A percentile compares a stretch with the other conserved stretches of the same genome.
Evolutionary conservation across 2,113 vertebrate genomes (phyloP).

Genomic region (Mellivora capensis): DNA sequence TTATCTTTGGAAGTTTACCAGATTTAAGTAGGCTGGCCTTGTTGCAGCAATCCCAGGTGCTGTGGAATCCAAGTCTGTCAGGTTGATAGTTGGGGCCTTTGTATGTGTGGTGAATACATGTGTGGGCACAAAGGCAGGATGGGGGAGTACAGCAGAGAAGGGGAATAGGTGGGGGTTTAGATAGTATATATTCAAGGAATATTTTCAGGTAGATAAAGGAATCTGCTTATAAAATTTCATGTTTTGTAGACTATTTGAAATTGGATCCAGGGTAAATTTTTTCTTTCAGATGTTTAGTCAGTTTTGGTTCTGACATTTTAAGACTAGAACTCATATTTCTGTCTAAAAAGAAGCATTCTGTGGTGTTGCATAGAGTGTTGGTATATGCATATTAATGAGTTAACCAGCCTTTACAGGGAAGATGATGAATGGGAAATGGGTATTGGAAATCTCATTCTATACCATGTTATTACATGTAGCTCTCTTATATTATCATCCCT

Average conservation of each 20-base stretch:
- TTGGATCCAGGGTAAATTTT: neutral
- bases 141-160: neutral
- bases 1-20: neutral
- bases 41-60: neutral
- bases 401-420: neutral
- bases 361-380: neutral
- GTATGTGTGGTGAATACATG: neutral
- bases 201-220: conserved; percentile 15
- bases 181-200: neutral
- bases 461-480: neutral
- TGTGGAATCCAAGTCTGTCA: neutral
- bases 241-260: conserved; percentile 39
- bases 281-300: neutral
- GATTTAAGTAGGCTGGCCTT: neutral
- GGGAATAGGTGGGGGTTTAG: neutral
- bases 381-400: neutral
- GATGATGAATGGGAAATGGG: neutral
- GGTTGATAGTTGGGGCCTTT: neutral
- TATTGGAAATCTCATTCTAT: neutral
- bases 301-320: conserved; percentile 12
- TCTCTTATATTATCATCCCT: neutral
- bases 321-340: neutral
- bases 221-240: conserved; percentile 14
- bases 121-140: neutral
- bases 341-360: neutral